Conservation (phyloP, 2,888 invertebrate species). For the Psylliodes chrysocephalus region DNA sequence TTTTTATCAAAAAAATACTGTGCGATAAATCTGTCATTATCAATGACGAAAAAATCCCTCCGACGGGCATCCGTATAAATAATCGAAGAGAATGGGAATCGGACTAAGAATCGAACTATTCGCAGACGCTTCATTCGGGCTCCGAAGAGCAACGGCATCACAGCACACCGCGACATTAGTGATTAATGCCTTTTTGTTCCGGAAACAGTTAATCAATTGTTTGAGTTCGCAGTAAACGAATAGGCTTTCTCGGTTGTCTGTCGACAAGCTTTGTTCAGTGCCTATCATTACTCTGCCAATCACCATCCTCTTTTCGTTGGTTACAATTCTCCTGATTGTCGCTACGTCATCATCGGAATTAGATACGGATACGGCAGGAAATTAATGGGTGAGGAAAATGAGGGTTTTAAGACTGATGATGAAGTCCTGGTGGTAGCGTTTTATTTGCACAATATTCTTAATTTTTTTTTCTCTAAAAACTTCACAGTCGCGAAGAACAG, state of each 20-base stretch:
- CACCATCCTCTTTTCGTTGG: constrained; percentile 42
- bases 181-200: constrained; percentile 62
- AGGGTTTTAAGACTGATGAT: constrained; percentile 1
- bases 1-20: not conserved
- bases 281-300: constrained; percentile 64
- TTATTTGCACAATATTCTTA: too few relatives aligned
- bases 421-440: not conserved
- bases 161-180: constrained; percentile 52
- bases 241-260: constrained; percentile 58
- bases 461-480: too few relatives aligned
- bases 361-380: constrained; percentile 29
- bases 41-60: constrained; percentile 4
- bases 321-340: constrained; percentile 24
- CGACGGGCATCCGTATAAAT: constrained; percentile 16
- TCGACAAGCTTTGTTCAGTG: constrained; percentile 62
- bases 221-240: constrained; percentile 55
- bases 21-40: constrained; percentile 1
- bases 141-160: not conserved
- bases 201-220: constrained; percentile 65
- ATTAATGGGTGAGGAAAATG: constrained; percentile 17
- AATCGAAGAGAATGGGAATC: constrained; percentile 20
- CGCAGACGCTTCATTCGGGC: constrained; percentile 20
- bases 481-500: too few relatives aligned
- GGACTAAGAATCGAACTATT: constrained; percentile 20
- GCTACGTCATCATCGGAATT: constrained; percentile 29